Percentiles rank a stretch among this genome's conserved stretches.
Evolutionary conservation across 2,113 vertebrate genomes (phyloP).

Genomic region (Asarcornis scutulata): DNA sequence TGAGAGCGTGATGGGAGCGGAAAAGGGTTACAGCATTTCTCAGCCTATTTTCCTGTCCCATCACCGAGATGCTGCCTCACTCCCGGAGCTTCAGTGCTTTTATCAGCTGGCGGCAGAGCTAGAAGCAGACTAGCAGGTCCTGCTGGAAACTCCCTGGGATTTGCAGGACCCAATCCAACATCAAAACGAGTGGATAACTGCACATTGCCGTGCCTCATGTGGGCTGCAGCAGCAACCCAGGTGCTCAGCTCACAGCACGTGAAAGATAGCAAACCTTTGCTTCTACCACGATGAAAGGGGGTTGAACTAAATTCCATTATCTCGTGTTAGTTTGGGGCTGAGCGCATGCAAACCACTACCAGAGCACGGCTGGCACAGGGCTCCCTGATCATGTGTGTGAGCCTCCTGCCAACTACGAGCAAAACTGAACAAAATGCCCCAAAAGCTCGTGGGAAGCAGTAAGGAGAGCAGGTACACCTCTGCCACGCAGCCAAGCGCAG

Average conservation of each 20-base stretch:
- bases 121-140: background rate
- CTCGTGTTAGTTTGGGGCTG: background rate
- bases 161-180: background rate
- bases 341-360: background rate
- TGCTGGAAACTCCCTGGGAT: background rate
- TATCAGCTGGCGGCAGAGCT: background rate
- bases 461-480: background rate
- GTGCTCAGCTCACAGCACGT: fast-evolving
- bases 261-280: background rate
- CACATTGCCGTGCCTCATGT: background rate
- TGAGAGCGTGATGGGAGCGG: background rate
- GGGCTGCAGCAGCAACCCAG: background rate
- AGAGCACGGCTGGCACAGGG: fast-evolving
- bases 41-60: background rate
- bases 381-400: background rate
- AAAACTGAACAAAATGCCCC: background rate
- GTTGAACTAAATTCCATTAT: background rate
- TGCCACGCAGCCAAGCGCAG: background rate
- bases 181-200: background rate
- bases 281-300: fast-evolving
- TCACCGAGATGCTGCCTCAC: background rate
- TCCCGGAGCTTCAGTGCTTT: background rate
- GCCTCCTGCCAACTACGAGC: background rate
- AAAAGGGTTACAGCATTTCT: background rate
- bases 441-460: background rate